Conservation (phyloP, 2,797 vertebrate species). For the Eupleurogrammus muticus region DNA sequence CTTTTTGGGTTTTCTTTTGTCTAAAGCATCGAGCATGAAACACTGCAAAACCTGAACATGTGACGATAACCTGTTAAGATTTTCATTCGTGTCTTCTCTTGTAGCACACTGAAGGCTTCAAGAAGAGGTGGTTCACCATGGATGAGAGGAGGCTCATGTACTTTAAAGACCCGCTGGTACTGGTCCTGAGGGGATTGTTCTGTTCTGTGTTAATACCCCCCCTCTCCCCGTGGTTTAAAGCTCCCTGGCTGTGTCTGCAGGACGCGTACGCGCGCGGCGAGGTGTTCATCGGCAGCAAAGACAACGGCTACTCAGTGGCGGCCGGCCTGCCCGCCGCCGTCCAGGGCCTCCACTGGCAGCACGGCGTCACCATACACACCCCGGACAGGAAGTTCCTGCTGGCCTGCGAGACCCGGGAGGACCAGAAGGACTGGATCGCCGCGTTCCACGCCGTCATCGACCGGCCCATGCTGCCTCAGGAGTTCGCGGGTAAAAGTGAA, state of each 20-base stretch:
- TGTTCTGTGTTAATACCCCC: too few species aligned
- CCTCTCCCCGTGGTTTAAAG: too few species aligned
- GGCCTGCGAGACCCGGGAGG: slow-evolving; percentile 89
- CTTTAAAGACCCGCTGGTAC: slow-evolving; percentile 97
- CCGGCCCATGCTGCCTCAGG: slow-evolving; percentile 94
- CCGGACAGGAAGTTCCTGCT: slow-evolving; percentile 95
- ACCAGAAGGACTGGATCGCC: slow-evolving; percentile 90
- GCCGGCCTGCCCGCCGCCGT: slow-evolving; percentile 86
- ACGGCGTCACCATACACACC: slow-evolving; percentile 94
- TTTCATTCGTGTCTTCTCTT: slow-evolving; percentile 33
- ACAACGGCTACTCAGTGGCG: slow-evolving; percentile 90
- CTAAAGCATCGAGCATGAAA: neutral
- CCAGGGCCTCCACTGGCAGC: slow-evolving; percentile 91
- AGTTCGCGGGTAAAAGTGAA: slow-evolving; percentile 94
- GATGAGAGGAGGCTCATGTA: slow-evolving; percentile 98
- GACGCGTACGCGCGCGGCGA: slow-evolving; percentile 97
- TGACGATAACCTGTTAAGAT: too few species aligned
- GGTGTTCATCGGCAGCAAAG: slow-evolving; percentile 94
- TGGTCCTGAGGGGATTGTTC: neutral
- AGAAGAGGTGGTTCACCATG: slow-evolving; percentile 97
- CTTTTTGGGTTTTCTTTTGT: neutral
- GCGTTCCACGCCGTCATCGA: slow-evolving; percentile 90
- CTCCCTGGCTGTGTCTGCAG: slow-evolving; percentile 70
- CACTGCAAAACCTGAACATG: too few species aligned
- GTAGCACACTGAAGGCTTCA: slow-evolving; percentile 97